A percentile compares a stretch with the other conserved stretches of the same genome.
These are phyloP conservation scores for Belgica antarctica DNA, from an alignment of 2,888 invertebrate genomes.

Conservation along the genomic window DNA sequence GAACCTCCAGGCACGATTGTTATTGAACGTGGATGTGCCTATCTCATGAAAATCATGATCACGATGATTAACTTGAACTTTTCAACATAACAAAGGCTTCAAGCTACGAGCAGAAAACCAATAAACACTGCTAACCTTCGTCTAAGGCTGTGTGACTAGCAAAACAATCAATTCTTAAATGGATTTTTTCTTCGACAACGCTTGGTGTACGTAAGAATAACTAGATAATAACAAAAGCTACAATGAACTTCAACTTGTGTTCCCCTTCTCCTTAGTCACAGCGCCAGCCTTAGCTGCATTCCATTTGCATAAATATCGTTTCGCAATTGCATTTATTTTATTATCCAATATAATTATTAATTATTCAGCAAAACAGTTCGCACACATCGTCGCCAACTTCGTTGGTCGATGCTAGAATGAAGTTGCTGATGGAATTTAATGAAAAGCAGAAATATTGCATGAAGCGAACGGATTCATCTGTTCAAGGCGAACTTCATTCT, in stretches of 20 bases:
- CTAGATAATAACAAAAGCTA: not conserved
- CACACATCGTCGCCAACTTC: not conserved
- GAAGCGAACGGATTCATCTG: no score
- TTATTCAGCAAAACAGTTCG: not conserved
- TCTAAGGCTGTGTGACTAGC: no score
- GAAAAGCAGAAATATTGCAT: not conserved
- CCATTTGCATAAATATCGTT: not conserved
- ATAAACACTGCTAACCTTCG: no score
- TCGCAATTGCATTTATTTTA: not conserved
- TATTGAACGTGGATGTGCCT: no score
- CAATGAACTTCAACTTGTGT: not conserved
- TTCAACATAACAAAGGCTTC: no score
- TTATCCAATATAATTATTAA: not conserved
- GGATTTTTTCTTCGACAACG: no score
- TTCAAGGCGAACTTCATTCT: conserved; percentile 28
- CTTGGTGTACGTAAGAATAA: no score
- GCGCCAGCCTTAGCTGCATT: not conserved
- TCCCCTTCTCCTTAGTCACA: not conserved
- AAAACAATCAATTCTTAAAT: no score
- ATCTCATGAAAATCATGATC: no score
- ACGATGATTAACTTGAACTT: no score
- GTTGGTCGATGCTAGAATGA: not conserved
- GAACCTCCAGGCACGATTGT: no score
- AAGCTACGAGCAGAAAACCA: no score
- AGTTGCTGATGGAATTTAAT: conserved; percentile 15